Base-by-base conservation (phyloP, 2,888 invertebrate genomes). In the Drosophila meridiana region DNA sequence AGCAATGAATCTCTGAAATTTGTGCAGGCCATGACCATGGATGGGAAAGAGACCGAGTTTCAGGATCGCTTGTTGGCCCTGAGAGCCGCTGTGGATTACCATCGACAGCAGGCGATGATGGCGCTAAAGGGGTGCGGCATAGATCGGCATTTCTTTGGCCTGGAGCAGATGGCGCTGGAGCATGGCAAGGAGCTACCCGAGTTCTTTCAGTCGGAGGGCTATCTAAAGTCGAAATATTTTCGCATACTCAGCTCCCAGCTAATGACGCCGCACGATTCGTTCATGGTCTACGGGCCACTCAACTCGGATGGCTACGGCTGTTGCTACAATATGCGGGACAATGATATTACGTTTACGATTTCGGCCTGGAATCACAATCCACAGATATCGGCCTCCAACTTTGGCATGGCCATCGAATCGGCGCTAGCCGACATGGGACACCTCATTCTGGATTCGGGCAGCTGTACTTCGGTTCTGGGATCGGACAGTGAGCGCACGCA, bases 281-380 rank as follows among this genome's bases (percentile, higher is more conserved):
- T 98, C 91, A 97, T 99, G 97, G 96, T 96, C 89, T 99, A 97
- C 92, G 99, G 97, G 0, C 98, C 99, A 0, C 94, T 97, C 6
- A 96, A 96, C 11, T 93, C 95, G 0, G 95, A 98, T 92, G 98
- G 99, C 14, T 99, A 99, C 92, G 98, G 97, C 7, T 96, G 98
- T 83, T 99, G 98, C 93, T 99, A 99, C 94, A 99, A 99, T 94
- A 98, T 98, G 6, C 95, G 97, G 60, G 93, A 94, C 52, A 93
- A 95, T 34, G 95, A 96, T 90, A 95, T 98, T 34, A 95, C 96
- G 91, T 96, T 97, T 90, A 96, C 96, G 1, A 94, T 96, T 1
- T 94, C 97, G 0, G 95, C 97, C 11, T 97, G 96, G 93, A 93
- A 93, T 32, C 93, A 94, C 20, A 94, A 95, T 89, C 92, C 94